A percentile compares a stretch with the other conserved stretches of the same genome.
Conservation (phyloP, 1,140 invertebrate genomes). For the Conus ventricosus region DNA sequence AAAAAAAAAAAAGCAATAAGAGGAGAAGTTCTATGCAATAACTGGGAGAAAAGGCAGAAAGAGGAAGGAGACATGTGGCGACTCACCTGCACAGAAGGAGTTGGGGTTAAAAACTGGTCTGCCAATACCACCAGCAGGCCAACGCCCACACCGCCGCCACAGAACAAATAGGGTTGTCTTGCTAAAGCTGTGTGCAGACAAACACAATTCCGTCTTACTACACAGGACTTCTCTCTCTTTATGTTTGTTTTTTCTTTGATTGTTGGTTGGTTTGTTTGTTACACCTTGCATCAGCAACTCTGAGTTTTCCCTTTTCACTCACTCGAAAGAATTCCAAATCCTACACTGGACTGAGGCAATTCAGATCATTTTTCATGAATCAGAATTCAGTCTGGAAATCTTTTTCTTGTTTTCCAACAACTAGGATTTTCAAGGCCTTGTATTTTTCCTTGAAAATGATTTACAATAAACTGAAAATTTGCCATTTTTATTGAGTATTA, state of each 20-base stretch:
- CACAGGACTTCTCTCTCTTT: background rate
- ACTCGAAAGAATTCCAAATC: too few relatives aligned
- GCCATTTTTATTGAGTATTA: too few relatives aligned
- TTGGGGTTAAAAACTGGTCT: constrained; percentile 82
- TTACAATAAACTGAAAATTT: too few relatives aligned
- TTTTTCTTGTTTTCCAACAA: too few relatives aligned
- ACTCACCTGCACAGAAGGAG: constrained; percentile 82
- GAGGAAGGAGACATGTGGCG: background rate
- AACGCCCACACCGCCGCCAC: constrained; percentile 83
- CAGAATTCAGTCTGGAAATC: too few relatives aligned
- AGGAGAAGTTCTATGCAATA: background rate
- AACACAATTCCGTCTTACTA: background rate
- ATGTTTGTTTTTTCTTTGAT: background rate
- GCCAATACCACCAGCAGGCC: constrained; percentile 83
- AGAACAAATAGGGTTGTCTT: constrained; percentile 85
- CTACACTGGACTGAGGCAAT: too few relatives aligned
- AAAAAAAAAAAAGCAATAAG: background rate
- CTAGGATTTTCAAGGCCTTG: too few relatives aligned
- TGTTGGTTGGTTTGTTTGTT: background rate
- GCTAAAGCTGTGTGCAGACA: constrained; percentile 79
- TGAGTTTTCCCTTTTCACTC: too few relatives aligned
- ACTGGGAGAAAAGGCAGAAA: background rate
- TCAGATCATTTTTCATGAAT: too few relatives aligned
- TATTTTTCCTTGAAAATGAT: too few relatives aligned
- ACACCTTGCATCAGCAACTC: too few relatives aligned